Base-by-base conservation (phyloP, 2,888 invertebrate genomes). In the Catocala sponsa region DNA sequence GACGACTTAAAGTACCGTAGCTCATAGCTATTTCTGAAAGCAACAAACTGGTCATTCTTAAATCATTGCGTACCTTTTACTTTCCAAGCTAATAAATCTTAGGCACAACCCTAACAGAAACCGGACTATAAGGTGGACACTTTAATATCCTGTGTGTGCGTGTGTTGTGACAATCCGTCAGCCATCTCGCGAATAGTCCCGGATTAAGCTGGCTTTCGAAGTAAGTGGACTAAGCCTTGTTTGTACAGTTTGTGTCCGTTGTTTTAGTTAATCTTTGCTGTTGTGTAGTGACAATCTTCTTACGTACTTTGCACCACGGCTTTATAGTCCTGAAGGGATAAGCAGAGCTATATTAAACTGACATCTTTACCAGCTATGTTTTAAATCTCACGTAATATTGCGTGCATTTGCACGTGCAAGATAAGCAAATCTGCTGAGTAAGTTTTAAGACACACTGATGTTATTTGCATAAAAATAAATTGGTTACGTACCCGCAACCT, bases 91-190 rank as follows among this genome's bases (percentile, higher is more conserved):
- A 33, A 46, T 42, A 53, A 54, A 12, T 44, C 7, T 15, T 42
- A n/a, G 46, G 44, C 48, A 54, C 80, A 77, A 13, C 77, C 77
- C 77, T 77, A 70, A 35, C 7, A 46, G 6, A 35, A 88, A 90
- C 89, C 86, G 84, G 90, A 85, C 84, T 86, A 83, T 85, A 76
- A 71, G 72, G 80, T 78, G 80, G 85, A 83, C 82, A 79, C 69
- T 79, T 81, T 84, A 84, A 84, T 83, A 81, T 79, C 74, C 75
- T 78, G 77, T 74, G 79, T 70, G 63, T 62, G 78, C 77, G 68
- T 84, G 68, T 84, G 83, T 83, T 84, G 87, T 90, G 91, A 88
- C 91, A 86, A 86, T 77, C 65, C 78, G 81, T 78, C 81, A 68
- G 13, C 44, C 55, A 35, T 41, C 61, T 61, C 69, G 65, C 58